Evolutionary conservation across 2,888 invertebrate genomes (phyloP).

Genomic region (Harpalus rubripes): DNA sequence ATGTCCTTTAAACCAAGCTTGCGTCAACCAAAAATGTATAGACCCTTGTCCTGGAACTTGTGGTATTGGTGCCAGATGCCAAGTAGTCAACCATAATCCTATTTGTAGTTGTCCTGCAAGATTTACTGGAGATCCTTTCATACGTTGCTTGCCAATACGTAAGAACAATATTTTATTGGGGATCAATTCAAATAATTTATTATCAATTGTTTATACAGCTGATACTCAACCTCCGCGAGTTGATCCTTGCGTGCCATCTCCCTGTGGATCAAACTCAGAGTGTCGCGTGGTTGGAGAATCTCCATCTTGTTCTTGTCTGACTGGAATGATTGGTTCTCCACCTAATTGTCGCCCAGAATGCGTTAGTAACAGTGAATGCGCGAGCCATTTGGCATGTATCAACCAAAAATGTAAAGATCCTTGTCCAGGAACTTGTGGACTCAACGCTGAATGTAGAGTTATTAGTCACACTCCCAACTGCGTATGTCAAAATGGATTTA

Average conservation of each 20-base stretch:
- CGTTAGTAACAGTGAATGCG: slow-evolving; percentile 85
- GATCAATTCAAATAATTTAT: slow-evolving; percentile 1
- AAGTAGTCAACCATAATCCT: slow-evolving; percentile 81
- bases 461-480: slow-evolving; percentile 86
- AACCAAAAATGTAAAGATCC: slow-evolving; percentile 88
- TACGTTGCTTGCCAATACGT: slow-evolving; percentile 70
- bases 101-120: slow-evolving; percentile 80
- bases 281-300: slow-evolving; percentile 79
- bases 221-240: slow-evolving; percentile 70
- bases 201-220: slow-evolving; percentile 52
- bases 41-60: slow-evolving; percentile 81
- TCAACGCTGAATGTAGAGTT: slow-evolving; percentile 85
- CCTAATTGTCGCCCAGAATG: slow-evolving; percentile 88
- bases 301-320: slow-evolving; percentile 82
- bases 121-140: slow-evolving; percentile 80
- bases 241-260: slow-evolving; percentile 84
- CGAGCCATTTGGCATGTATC: slow-evolving; percentile 85
- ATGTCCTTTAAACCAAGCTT: slow-evolving; percentile 79
- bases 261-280: slow-evolving; percentile 85
- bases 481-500: slow-evolving; percentile 81
- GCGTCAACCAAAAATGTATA: slow-evolving; percentile 79
- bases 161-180: slow-evolving; percentile 13
- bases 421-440: slow-evolving; percentile 87
- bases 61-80: slow-evolving; percentile 79
- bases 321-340: slow-evolving; percentile 82